Conservation (phyloP, 2,797 vertebrate genomes). For the Pygocentrus nattereri region DNA sequence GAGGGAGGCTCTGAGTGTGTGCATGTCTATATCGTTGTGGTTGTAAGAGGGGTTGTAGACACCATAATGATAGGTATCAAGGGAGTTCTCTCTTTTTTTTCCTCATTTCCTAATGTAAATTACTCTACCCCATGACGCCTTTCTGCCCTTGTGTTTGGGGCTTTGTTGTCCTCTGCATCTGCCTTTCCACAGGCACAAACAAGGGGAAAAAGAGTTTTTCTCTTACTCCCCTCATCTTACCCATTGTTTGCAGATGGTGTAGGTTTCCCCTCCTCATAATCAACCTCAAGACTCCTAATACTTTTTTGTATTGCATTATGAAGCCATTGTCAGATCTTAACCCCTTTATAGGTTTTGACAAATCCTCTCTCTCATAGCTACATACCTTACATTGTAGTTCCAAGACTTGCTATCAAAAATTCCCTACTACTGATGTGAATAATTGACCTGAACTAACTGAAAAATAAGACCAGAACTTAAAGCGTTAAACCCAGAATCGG, state of each 20-base stretch:
- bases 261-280: background rate
- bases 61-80: conserved; percentile 55
- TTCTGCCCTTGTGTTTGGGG: conserved; percentile 32
- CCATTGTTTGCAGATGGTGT: background rate
- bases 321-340: background rate
- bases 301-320: background rate
- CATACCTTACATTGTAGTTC: background rate
- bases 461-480: background rate
- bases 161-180: background rate
- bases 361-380: background rate
- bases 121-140: conserved; percentile 13
- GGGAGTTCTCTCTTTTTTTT: conserved; percentile 47
- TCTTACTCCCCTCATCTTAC: background rate
- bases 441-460: background rate
- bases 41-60: conserved; percentile 39
- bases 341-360: too few relatives aligned
- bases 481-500: background rate
- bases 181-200: background rate
- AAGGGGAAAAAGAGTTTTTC: background rate
- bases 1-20: conserved; percentile 21
- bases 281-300: background rate
- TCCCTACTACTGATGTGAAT: background rate
- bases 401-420: background rate
- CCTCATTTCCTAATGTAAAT: conserved; percentile 43
- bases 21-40: conserved; percentile 28